Evolutionary conservation across 37 sponge, comb jelly and placozoan genomes (phyloP).

Genomic region (Hexactinellida sp.): DNA sequence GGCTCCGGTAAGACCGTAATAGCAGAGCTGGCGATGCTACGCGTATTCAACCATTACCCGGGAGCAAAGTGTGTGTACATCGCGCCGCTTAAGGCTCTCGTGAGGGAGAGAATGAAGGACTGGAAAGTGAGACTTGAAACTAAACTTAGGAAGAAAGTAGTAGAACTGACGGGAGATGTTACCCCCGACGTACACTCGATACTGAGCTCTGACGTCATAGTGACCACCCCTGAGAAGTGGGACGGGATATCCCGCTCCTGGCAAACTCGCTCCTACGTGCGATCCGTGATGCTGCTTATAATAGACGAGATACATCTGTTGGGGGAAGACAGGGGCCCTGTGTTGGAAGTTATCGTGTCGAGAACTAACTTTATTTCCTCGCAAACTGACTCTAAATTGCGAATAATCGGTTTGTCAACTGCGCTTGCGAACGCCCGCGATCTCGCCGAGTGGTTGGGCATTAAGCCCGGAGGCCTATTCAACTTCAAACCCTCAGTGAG

Average conservation of each 20-base stretch:
- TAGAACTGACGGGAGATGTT: slow-evolving; percentile 95
- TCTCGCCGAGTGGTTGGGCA: slow-evolving; percentile 87
- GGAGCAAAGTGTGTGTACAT: slow-evolving; percentile 86
- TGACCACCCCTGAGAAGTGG: slow-evolving; percentile 99
- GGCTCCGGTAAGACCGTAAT: slow-evolving; percentile 99
- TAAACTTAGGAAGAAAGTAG: slow-evolving; percentile 67
- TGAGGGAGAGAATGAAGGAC: slow-evolving; percentile 83
- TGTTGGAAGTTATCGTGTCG: slow-evolving; percentile 94
- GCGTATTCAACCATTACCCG: slow-evolving; percentile 75
- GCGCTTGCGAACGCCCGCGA: slow-evolving; percentile 95
- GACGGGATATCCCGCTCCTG: slow-evolving; percentile 92
- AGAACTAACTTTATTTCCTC: slow-evolving; percentile 94
- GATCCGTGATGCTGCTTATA: slow-evolving; percentile 64
- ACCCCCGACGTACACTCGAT: slow-evolving; percentile 85
- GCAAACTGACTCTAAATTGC: slow-evolving; percentile 70
- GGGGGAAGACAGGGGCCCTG: slow-evolving; percentile 93
- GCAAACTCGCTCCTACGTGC: slow-evolving; percentile 82
- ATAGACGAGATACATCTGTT: slow-evolving; percentile 98
- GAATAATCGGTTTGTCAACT: slow-evolving; percentile 87
- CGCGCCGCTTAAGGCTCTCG: slow-evolving; percentile 95
- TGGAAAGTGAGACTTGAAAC: slow-evolving; percentile 66
- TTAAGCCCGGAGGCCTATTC: slow-evolving; percentile 76
- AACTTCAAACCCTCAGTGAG: slow-evolving; percentile 97
- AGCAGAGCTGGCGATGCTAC: slow-evolving; percentile 92
- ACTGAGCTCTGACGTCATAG: slow-evolving; percentile 77